Percentiles rank a stretch among this genome's conserved stretches.
These are phyloP conservation scores for Brachionus paranguensis DNA, from an alignment of 1,140 invertebrate genomes.

Conservation along the genomic window DNA sequence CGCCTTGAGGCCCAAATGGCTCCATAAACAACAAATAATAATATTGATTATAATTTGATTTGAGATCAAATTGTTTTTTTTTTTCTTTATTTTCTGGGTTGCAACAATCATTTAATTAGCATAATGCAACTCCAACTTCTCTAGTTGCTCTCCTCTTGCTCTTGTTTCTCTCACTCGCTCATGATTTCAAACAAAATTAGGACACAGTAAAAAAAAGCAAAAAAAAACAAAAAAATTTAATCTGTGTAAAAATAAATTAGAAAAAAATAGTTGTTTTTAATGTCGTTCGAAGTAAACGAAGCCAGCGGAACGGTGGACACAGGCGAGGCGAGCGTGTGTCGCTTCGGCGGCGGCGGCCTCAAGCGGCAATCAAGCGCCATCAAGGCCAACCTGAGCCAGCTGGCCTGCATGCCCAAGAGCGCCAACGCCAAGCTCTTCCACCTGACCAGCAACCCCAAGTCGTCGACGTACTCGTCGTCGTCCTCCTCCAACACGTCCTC, in stretches of 20 bases:
- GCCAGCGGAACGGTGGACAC: background rate
- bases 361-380: background rate
- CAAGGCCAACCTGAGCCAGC: background rate
- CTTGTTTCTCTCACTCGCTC: background rate
- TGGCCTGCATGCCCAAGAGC: background rate
- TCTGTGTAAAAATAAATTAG: background rate
- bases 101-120: background rate
- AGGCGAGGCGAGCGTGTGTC: background rate
- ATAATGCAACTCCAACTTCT: background rate
- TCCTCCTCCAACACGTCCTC: constrained; percentile 15
- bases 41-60: background rate
- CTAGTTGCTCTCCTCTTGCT: background rate
- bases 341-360: background rate
- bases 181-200: background rate
- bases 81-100: background rate
- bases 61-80: background rate
- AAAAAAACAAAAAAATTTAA: background rate
- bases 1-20: background rate
- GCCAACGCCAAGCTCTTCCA: background rate
- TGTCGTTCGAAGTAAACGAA: background rate
- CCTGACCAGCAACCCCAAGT: background rate
- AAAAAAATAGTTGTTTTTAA: background rate
- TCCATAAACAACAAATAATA: background rate
- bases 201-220: background rate
- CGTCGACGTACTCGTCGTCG: constrained; percentile 9